Evolutionary conservation across 2,113 vertebrate genomes (phyloP).

Genomic region (Myotis brandtii): DNA sequence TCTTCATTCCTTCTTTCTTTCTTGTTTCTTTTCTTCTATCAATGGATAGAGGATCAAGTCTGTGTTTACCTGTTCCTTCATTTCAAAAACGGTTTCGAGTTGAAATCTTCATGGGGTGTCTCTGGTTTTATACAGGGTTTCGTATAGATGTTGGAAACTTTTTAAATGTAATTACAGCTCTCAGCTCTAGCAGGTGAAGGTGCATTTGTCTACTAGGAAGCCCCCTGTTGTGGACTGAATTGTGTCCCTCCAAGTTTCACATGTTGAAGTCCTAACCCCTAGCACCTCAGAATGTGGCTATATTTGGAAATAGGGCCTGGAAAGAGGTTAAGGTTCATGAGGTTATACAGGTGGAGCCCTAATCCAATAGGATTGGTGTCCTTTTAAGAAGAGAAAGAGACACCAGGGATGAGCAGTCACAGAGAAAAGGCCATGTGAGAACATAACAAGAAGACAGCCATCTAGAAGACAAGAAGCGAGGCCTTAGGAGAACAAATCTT

Average conservation of each 20-base stretch:
- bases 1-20: background rate
- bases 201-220: slow-evolving; percentile 20
- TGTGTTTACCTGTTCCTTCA: slow-evolving; percentile 9
- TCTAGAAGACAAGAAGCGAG: background rate
- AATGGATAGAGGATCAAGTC: background rate
- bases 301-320: background rate
- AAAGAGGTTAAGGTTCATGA: background rate
- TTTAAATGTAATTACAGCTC: background rate
- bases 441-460: background rate
- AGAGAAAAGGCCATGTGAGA: background rate
- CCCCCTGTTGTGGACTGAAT: background rate
- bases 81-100: slow-evolving; percentile 26
- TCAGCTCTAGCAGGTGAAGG: background rate
- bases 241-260: background rate
- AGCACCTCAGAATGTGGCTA: background rate
- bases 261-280: background rate
- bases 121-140: slow-evolving; percentile 32
- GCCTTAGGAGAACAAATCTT: background rate
- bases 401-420: background rate
- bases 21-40: background rate
- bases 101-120: background rate
- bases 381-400: background rate
- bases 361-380: background rate
- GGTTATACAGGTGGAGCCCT: background rate
- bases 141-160: background rate